Conservation (phyloP, 2,797 vertebrate genomes). For the Coilia nasus region DNA sequence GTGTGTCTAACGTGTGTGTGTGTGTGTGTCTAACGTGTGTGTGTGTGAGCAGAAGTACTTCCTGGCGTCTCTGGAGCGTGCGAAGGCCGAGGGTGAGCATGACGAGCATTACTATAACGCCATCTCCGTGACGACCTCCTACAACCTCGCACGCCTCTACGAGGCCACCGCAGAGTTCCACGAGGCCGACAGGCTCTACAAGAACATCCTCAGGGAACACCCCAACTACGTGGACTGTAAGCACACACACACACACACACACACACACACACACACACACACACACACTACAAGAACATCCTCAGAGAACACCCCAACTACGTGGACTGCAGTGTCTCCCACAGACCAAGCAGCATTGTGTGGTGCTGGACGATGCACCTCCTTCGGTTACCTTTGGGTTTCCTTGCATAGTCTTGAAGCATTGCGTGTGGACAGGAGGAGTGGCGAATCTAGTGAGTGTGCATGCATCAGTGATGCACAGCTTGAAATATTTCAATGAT, state of each 20-base stretch:
- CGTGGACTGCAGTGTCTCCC: no score
- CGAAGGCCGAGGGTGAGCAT: slow-evolving; percentile 97
- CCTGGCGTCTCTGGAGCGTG: slow-evolving; percentile 92
- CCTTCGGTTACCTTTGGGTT: no score
- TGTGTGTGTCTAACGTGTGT: neutral
- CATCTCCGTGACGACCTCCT: slow-evolving; percentile 97
- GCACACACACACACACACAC: slow-evolving; percentile 50
- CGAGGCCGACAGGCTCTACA: slow-evolving; percentile 97
- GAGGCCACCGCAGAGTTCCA: slow-evolving; percentile 99
- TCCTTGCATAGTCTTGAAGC: no score
- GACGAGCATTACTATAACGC: slow-evolving; percentile 99
- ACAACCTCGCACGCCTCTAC: slow-evolving; percentile 95
- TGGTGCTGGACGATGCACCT: no score
- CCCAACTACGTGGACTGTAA: slow-evolving; percentile 99
- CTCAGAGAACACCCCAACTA: no score
- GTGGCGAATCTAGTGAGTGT: no score
- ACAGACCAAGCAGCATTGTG: no score
- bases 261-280: slow-evolving; percentile 14
- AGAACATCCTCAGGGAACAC: slow-evolving; percentile 97
- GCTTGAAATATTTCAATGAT: no score
- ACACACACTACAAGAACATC: neutral
- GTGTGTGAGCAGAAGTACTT: slow-evolving; percentile 89
- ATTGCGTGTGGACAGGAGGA: no score
- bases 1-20: neutral
- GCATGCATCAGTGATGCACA: no score